Conservation (phyloP, 2,113 vertebrate genomes). For the Phalacrocorax pelagicus region DNA sequence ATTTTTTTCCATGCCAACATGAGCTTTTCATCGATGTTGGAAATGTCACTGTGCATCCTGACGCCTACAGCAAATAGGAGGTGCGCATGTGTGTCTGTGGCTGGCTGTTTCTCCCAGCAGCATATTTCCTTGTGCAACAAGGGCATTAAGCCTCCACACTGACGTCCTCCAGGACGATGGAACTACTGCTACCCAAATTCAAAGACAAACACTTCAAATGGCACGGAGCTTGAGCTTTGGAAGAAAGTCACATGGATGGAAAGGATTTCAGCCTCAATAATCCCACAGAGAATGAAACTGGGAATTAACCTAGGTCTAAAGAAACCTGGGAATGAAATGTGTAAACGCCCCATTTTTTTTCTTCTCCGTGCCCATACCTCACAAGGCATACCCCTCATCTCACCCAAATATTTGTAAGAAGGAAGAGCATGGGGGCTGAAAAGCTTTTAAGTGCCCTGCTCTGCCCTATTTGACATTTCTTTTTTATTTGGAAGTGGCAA, state of each 20-base stretch:
- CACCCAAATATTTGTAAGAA: not conserved
- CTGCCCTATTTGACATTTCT: not conserved
- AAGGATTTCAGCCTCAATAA: not conserved
- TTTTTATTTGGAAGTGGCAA: not conserved
- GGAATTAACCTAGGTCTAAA: not conserved
- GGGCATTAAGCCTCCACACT: not conserved
- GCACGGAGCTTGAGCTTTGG: not conserved
- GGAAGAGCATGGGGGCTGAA: not conserved
- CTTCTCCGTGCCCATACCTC: not conserved
- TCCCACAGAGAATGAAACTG: not conserved
- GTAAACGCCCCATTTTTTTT: not conserved
- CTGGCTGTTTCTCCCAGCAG: not conserved
- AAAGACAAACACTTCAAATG: not conserved
- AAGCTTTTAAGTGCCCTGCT: not conserved
- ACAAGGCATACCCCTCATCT: not conserved
- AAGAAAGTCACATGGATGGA: not conserved
- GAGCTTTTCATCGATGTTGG: not conserved
- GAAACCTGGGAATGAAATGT: not conserved
- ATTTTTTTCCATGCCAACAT: not conserved
- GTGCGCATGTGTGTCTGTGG: not conserved
- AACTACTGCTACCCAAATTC: not conserved
- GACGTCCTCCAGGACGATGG: not conserved
- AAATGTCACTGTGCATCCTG: not conserved
- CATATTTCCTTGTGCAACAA: not conserved
- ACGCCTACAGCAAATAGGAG: not conserved